A percentile compares a stretch with the other conserved stretches of the same genome.
These are phyloP conservation scores for Calidris pygmaea DNA, from an alignment of 2,113 vertebrate species.

Conservation along the genomic window DNA sequence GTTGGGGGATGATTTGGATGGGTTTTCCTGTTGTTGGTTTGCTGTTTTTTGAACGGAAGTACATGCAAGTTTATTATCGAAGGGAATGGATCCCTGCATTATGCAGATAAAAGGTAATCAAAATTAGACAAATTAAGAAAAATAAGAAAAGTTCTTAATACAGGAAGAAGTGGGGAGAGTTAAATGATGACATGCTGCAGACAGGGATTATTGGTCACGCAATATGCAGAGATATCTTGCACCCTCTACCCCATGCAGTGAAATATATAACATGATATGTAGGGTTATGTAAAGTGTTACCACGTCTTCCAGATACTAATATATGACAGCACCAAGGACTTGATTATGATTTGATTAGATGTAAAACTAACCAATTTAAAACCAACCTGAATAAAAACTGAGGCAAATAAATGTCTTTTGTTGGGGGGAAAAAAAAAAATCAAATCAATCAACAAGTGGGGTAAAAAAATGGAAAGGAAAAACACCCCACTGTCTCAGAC, in stretches of 20 bases:
- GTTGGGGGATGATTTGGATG: neutral
- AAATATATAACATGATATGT: neutral
- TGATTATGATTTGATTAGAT: neutral
- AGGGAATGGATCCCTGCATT: neutral
- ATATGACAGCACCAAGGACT: neutral
- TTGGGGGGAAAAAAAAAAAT: neutral
- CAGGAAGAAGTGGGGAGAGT: neutral
- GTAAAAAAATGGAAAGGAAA: neutral
- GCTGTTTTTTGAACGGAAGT: neutral
- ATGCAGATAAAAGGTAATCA: neutral
- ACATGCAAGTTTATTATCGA: neutral
- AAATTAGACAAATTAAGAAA: neutral
- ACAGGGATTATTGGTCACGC: neutral
- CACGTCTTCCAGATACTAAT: neutral
- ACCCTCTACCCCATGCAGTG: neutral
- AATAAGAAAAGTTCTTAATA: neutral
- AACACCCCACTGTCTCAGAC: neutral
- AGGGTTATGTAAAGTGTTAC: neutral
- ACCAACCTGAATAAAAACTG: neutral
- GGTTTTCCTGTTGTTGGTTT: neutral
- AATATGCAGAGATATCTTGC: neutral
- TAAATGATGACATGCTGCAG: neutral
- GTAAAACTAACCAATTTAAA: neutral
- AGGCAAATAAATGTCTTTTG: neutral
- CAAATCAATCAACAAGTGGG: neutral